Evolutionary conservation across 2,797 vertebrate species (phyloP).

Genomic region (Numenius phaeopus): DNA sequence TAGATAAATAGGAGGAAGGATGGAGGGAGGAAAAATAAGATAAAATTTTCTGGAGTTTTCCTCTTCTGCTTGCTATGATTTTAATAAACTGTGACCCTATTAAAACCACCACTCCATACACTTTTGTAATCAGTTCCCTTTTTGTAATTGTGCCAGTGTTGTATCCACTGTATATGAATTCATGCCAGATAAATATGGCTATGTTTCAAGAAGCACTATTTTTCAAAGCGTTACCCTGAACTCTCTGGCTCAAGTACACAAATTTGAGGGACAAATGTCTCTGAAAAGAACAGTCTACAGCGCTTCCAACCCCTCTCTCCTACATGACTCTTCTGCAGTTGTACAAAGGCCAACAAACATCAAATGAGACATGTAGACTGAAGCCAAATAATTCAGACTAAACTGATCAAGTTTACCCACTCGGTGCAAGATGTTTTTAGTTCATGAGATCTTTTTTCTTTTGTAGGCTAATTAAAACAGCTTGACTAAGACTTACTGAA

Average conservation of each 20-base stretch:
- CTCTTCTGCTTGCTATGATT: conserved; percentile 29
- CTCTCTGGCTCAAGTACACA: conserved; percentile 44
- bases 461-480: conserved; percentile 77
- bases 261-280: conserved; percentile 53
- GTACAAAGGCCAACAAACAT: conserved; percentile 61
- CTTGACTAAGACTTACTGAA: conserved; percentile 77
- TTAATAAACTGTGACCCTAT: conserved; percentile 39
- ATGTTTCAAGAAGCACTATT: conserved; percentile 47
- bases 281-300: conserved; percentile 44
- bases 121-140: conserved; percentile 49
- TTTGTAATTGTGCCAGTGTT: conserved; percentile 54
- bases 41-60: background rate
- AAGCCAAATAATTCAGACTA: conserved; percentile 71
- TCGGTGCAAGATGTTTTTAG: conserved; percentile 73
- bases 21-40: background rate
- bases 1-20: background rate
- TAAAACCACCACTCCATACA: conserved; percentile 37
- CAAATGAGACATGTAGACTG: conserved; percentile 54
- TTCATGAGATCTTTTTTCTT: conserved; percentile 65
- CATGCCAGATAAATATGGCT: conserved; percentile 35
- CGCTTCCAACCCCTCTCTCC: conserved; percentile 29
- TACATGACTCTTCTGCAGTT: conserved; percentile 57
- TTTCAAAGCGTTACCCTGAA: conserved; percentile 58
- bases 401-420: conserved; percentile 69
- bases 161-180: conserved; percentile 46